Conservation (phyloP, 1,140 invertebrate species). For the Nephila pilipes region DNA sequence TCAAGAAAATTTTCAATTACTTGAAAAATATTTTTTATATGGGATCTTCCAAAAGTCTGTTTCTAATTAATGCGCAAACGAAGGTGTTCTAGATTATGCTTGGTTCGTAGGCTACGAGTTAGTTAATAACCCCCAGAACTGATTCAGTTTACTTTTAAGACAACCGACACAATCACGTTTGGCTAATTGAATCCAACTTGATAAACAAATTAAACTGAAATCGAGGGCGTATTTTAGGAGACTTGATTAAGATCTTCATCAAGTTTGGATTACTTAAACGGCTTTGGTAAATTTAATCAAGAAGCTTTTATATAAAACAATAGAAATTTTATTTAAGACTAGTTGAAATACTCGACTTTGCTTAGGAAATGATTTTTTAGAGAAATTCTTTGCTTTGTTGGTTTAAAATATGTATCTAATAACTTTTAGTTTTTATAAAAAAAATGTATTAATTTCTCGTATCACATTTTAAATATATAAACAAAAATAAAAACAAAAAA, state of each 20-base stretch:
- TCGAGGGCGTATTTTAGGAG: not conserved
- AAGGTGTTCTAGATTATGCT: not conserved
- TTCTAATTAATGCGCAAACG: not conserved
- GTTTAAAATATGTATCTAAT: too few species aligned
- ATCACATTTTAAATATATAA: too few species aligned
- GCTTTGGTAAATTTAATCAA: not conserved
- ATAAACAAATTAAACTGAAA: conserved; percentile 1
- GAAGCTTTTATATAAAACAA: too few species aligned
- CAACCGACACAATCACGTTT: not conserved
- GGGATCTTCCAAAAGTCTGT: not conserved
- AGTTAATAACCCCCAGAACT: not conserved
- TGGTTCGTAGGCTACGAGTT: too few species aligned
- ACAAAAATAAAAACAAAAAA: too few species aligned
- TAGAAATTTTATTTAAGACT: too few species aligned
- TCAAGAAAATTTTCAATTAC: not conserved
- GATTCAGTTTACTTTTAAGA: not conserved
- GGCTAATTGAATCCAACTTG: not conserved
- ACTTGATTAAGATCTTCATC: not conserved
- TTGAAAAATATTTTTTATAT: not conserved
- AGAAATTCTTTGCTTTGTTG: too few species aligned
- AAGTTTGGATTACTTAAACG: not conserved
- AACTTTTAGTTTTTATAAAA: too few species aligned
- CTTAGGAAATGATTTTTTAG: too few species aligned
- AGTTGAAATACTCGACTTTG: too few species aligned
- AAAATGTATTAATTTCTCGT: too few species aligned